Base-by-base conservation (phyloP, 2,797 vertebrate genomes). In the Pseudocheirus occidentalis region DNA sequence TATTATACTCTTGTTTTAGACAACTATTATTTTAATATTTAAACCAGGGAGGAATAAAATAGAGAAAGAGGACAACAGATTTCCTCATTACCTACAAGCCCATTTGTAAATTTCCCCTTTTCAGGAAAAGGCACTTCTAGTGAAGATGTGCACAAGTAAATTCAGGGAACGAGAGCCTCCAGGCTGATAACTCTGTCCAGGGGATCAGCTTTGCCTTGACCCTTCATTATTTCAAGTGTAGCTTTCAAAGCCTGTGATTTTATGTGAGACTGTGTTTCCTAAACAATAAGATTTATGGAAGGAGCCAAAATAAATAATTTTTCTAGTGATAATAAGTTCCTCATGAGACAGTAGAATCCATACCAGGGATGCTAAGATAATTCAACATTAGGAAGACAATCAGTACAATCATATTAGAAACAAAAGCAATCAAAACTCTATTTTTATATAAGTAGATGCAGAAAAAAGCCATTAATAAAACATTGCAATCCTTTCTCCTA, bases 221-320 rank as follows among this genome's bases (percentile, higher is more conserved):
- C 92, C 94, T 98, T 97, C 96, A 54, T 94, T 81, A 24, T 94
- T 95, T 93, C 93, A 91, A 95, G 94, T 81, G 21, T 81, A 46
- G 73, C 73, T 81, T 24, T 46, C 53, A 91, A 52, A 29, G 91
- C 34, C 59, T 90, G 81, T n/a, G 95, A 31, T 53, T 7, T 91
- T 89, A 4, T 54, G 90, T 50, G 40, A 93, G 92, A 92, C 93
- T 94, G 89, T 90, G 90, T 94, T 94, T 91, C n/a, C 66, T 95
- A 46, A 50, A 53, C 93, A 92, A 28, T 59, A n/a, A 94, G 96
- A 62, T 97, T 94, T 98, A 91, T 46, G 53, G 97, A 96, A 98
- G 92, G 96, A 98, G 96, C 96, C 96, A 97, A 98, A 99, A 98
- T 99, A 99, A 99, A 98, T 97, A n/a, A n/a, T n/a, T 31, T 66